A percentile compares a stretch with the other conserved stretches of the same genome.
Evolutionary conservation across 2,888 invertebrate species (phyloP).

Genomic region (Hypsopygia costalis): DNA sequence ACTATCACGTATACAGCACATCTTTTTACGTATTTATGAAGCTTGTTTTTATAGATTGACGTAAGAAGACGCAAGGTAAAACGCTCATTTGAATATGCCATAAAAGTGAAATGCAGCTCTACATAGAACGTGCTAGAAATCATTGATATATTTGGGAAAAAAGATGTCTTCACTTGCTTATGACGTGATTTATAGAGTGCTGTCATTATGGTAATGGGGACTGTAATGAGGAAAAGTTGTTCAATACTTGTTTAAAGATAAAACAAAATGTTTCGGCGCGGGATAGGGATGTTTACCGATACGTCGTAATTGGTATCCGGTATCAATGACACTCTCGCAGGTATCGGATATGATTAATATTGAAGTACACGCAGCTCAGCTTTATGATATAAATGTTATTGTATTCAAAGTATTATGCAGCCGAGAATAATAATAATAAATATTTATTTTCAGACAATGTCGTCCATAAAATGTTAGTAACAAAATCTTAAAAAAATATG

Average conservation of each 20-base stretch:
- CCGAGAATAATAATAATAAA: no score
- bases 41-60: conserved; percentile 43
- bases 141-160: neutral
- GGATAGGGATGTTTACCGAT: conserved; percentile 13
- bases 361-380: no score
- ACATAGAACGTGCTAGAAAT: conserved; percentile 21
- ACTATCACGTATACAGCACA: conserved; percentile 9
- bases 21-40: conserved; percentile 36
- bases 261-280: conserved; percentile 22
- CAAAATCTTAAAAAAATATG: no score
- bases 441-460: no score
- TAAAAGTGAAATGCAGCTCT: conserved; percentile 36
- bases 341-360: no score
- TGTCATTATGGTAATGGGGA: conserved; percentile 18
- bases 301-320: neutral
- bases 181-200: conserved; percentile 9
- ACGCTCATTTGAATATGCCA: conserved; percentile 52
- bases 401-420: no score
- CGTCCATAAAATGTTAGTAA: no score
- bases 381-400: no score
- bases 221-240: conserved; percentile 25
- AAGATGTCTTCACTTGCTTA: neutral
- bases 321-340: neutral
- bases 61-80: conserved; percentile 38
- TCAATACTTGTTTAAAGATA: conserved; percentile 21